These are phyloP conservation scores for Cynodonichthys magdalenae DNA, from an alignment of 2,797 vertebrate genomes.

Conservation along the genomic window DNA sequence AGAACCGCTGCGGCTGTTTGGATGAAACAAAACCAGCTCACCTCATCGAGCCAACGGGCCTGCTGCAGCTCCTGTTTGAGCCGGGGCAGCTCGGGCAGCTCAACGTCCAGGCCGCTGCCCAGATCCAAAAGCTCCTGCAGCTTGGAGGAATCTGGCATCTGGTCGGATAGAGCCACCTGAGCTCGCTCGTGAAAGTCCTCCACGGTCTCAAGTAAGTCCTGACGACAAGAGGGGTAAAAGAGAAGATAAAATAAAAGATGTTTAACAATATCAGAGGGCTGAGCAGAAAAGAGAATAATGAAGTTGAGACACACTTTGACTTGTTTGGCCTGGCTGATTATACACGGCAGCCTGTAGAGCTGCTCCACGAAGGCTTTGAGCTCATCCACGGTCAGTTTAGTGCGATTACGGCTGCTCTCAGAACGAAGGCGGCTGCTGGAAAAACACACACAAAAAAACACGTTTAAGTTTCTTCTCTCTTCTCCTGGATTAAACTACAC, in stretches of 20 bases:
- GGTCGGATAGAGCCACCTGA: constrained; percentile 92
- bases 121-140: constrained; percentile 93
- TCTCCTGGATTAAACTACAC: too few relatives aligned
- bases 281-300: background rate
- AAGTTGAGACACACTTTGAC: constrained; percentile 86
- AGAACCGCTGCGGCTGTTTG: background rate
- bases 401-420: constrained; percentile 87
- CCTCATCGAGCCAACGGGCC: constrained; percentile 97
- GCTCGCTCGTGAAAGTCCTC: constrained; percentile 97
- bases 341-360: constrained; percentile 91
- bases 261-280: background rate
- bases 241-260: background rate
- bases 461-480: constrained; percentile 1
- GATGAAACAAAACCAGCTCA: constrained; percentile 14
- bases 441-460: background rate
- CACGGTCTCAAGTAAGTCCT: constrained; percentile 97
- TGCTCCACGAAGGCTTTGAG: constrained; percentile 97
- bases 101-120: constrained; percentile 93
- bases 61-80: constrained; percentile 97
- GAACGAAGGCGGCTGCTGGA: constrained; percentile 84
- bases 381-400: constrained; percentile 95
- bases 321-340: constrained; percentile 95
- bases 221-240: background rate
- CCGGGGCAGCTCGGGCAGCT: constrained; percentile 92
- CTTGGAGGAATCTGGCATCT: constrained; percentile 93